Base-by-base conservation (phyloP, 2,797 vertebrate species). In the Arrhamphus sclerolepis region DNA sequence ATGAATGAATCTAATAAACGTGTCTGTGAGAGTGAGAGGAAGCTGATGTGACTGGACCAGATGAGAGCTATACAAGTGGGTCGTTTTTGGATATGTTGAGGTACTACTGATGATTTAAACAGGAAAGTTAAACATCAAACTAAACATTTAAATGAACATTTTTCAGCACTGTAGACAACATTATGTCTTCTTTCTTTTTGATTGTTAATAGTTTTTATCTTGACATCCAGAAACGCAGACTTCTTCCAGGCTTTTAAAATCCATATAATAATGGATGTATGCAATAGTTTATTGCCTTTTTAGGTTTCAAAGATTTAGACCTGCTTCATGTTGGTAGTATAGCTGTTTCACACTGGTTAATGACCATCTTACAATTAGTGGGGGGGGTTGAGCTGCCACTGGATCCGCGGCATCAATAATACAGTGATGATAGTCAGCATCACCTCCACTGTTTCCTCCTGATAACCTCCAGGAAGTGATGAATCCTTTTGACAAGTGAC, bases 351-450 rank as follows among this genome's bases (percentile, higher is more conserved):
- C 26, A 8, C 3, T 5, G 7, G 10, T 61, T 14, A 62, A 44
- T 14, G 28, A 1, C 53, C 41, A 66, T 63, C 34, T 38, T 54
- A n/a, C 29, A 52, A 49, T 18, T 39, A 16, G 29, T 26, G 17
- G 63, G 57, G 65, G 61, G 68, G n/a, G n/a, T 46, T 63, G 64
- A 29, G 63, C 62, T 70, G 86, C 44, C 77, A 86, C 78, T 18
- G 22, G 75, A 88, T 72, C 80, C 62, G 46, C 20, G 58, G 11
- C 78, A 90, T 90, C 61, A 89, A 89, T 90, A 84, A 86, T 83
- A 75, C 72, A 89, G 72, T 22, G 71, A 72, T 67, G 31, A 70
- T 82, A 82, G 56, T 57, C 74, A 26, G 56, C 61, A 53, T 56
- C 51, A 60, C 49, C 71, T 57, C 71, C 75, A 21, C 49, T 11